phyloP scores from a whole-genome alignment of 2,113 vertebrate species.

The Lasiurus borealis region DNA sequence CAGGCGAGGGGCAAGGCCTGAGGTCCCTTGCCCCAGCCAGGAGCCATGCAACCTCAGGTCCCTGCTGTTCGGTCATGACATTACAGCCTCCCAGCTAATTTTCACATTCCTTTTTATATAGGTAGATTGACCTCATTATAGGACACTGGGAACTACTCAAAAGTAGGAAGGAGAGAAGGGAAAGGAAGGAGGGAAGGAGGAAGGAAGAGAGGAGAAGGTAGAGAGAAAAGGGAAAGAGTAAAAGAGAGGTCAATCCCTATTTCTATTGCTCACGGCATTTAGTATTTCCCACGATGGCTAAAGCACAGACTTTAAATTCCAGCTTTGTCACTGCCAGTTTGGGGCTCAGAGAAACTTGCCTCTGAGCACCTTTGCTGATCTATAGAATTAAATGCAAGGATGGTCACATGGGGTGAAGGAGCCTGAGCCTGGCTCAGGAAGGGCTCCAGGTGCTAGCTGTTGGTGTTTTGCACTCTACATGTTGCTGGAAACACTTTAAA shows the following conservation, averaged over 20 bases:
- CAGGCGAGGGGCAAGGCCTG: too few species aligned
- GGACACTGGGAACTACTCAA: background rate
- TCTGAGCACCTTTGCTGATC: background rate
- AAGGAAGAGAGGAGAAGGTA: too few species aligned
- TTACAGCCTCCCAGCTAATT: too few species aligned
- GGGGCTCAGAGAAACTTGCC: too few species aligned
- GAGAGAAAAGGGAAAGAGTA: too few species aligned
- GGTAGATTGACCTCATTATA: background rate
- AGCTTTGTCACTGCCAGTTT: too few species aligned
- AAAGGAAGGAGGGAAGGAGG: background rate
- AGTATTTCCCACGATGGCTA: background rate
- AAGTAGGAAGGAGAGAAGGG: background rate
- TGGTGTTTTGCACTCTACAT: background rate
- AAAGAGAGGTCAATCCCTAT: too few species aligned
- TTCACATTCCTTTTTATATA: too few species aligned
- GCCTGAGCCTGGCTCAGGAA: background rate
- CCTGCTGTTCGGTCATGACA: too few species aligned
- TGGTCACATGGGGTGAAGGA: too few species aligned
- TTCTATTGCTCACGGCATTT: background rate
- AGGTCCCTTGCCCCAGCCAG: too few species aligned
- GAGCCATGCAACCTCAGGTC: too few species aligned
- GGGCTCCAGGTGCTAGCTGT: background rate
- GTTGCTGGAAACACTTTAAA: background rate
- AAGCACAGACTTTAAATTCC: background rate
- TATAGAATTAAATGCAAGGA: background rate